Conservation (phyloP, 1,140 invertebrate genomes). For the Drosophila mayri region DNA sequence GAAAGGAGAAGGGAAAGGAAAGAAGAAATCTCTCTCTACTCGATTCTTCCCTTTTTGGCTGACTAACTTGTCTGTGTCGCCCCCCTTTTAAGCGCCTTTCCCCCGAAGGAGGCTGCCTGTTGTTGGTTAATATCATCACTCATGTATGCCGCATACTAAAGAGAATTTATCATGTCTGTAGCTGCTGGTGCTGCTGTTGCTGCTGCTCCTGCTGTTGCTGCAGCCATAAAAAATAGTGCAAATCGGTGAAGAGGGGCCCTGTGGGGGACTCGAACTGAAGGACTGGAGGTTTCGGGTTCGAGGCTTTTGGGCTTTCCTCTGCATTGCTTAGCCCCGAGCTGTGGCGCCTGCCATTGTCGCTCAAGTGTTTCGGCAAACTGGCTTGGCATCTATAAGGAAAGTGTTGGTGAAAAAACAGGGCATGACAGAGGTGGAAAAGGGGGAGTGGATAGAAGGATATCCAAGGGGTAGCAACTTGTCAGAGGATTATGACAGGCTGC, state of each 20-base stretch:
- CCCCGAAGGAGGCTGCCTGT: conserved; percentile 36
- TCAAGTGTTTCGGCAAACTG: conserved; percentile 70
- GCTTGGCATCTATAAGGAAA: conserved; percentile 37
- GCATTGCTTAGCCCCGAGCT: conserved; percentile 43
- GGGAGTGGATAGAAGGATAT: conserved; percentile 12
- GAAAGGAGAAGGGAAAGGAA: background rate
- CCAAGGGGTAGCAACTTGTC: conserved; percentile 20
- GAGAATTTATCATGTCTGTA: conserved; percentile 81
- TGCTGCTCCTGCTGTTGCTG: conserved; percentile 27
- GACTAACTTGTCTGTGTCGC: conserved; percentile 32
- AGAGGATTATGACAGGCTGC: conserved; percentile 2
- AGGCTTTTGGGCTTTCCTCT: conserved; percentile 52
- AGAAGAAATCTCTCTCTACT: background rate
- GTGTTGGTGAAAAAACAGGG: conserved; percentile 5
- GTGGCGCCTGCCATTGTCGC: conserved; percentile 63
- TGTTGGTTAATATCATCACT: conserved; percentile 82
- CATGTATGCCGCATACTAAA: conserved; percentile 83
- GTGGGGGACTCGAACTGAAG: background rate
- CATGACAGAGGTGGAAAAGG: background rate
- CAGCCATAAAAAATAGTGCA: conserved; percentile 35
- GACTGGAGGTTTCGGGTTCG: conserved; percentile 30
- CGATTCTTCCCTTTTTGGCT: conserved; percentile 21
- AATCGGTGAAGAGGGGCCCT: background rate
- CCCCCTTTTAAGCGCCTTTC: background rate
- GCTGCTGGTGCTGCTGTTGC: conserved; percentile 50